Evolutionary conservation across 2,888 invertebrate genomes (phyloP), one percentile per base, ranked within the genome.

Genomic region (Pammene aurita): DNA sequence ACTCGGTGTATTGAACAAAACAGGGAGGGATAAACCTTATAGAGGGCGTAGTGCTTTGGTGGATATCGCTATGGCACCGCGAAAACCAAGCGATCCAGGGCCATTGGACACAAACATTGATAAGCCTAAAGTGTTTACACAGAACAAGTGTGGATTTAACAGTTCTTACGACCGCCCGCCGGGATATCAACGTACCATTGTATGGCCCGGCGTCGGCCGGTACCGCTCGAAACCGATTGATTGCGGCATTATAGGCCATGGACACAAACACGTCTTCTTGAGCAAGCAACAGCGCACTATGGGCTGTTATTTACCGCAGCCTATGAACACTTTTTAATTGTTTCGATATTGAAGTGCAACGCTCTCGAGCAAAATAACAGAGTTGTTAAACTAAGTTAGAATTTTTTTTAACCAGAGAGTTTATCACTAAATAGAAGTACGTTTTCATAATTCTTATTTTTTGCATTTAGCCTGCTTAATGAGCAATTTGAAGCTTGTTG

Each of bases 81-180:
- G 86, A 55, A 84, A 89, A 60, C 89, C 93, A 0, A 75, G 83
- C 0, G 91, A 92, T 0, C 95, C 95, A 0, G 93, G 94, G 0
- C 94, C 95, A 0, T 89, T 89, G 0, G 77, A 84, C 65, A 93
- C 94, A 72, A 78, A 84, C 26, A 69, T 84, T 5, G 77, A 77
- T 16, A 77, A 78, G 35, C 77, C 78, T 0, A 83, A 73, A 63
- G 73, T 74, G 2, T 87, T 88, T 64, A 77, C 74, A 44, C 75
- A 87, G 70, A 79, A 84, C 72, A 83, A 76, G 62, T 64, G 73
- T 7, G 86, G 83, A 0, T 92, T 92, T 66, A 88, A 90, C 73
- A 91, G 89, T 70, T 85, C 87, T 10, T 88, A 88, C 70, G 87
- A 89, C 69, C 85, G 80, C 57, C 83, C 86, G 0, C 88, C 85